These are phyloP conservation scores for Temnothorax longispinosus DNA, from an alignment of 1,140 invertebrate species.

Conservation along the genomic window DNA sequence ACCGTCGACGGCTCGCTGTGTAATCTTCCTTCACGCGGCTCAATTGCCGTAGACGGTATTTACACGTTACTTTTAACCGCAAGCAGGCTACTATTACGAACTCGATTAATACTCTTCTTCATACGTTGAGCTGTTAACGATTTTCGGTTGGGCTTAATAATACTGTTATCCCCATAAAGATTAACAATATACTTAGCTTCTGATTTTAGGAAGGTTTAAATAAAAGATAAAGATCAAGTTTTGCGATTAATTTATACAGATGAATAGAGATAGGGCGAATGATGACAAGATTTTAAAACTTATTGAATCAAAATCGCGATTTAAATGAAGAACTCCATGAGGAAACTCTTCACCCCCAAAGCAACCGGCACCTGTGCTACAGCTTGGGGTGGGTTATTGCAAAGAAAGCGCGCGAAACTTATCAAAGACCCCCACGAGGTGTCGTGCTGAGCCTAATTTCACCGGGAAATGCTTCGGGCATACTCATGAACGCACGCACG, in stretches of 20 bases:
- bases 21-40: constrained; percentile 39
- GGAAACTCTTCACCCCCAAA: neutral
- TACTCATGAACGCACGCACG: constrained; percentile 29
- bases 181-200: neutral
- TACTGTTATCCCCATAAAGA: neutral
- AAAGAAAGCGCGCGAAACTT: constrained; percentile 52
- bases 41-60: constrained; percentile 39
- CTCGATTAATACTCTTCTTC: neutral
- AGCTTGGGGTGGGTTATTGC: neutral
- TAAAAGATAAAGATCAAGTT: neutral
- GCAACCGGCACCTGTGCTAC: constrained; percentile 14
- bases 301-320: neutral
- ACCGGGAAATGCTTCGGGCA: constrained; percentile 58
- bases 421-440: constrained; percentile 52
- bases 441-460: constrained; percentile 68
- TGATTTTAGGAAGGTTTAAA: neutral
- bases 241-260: neutral
- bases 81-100: neutral
- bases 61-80: constrained; percentile 34
- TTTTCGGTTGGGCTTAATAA: neutral
- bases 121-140: neutral
- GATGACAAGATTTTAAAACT: neutral
- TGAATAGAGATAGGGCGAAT: neutral
- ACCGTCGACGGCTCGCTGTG: constrained; percentile 70
- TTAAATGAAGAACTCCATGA: neutral